Conservation (phyloP, 2,888 invertebrate genomes). For the Fragum fragum region DNA sequence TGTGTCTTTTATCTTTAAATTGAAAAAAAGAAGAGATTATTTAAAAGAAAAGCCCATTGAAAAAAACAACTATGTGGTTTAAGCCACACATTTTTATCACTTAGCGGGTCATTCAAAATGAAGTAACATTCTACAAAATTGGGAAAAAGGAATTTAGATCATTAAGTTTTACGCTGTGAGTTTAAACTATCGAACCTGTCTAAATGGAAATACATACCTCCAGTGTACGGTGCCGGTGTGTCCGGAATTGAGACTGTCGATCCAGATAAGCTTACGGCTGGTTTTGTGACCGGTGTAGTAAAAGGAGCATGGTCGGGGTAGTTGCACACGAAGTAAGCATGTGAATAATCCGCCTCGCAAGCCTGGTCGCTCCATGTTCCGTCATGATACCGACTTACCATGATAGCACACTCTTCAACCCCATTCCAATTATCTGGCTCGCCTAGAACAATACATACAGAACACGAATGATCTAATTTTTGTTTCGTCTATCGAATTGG, state of each 20-base stretch:
- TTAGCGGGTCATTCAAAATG: too few species aligned
- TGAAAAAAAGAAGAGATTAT: too few species aligned
- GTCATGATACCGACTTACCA: constrained; percentile 39
- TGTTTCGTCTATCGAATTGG: too few species aligned
- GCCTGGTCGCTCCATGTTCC: constrained; percentile 52
- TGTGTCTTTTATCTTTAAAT: too few species aligned
- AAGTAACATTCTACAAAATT: too few species aligned
- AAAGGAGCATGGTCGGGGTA: background rate
- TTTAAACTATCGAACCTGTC: too few species aligned
- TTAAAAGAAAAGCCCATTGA: too few species aligned
- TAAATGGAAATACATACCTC: background rate
- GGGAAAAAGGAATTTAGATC: too few species aligned
- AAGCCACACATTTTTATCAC: too few species aligned
- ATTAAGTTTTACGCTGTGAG: too few species aligned
- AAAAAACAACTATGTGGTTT: too few species aligned
- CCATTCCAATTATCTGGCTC: constrained; percentile 51
- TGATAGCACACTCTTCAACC: constrained; percentile 39
- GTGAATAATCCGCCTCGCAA: constrained; percentile 39
- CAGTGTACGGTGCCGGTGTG: background rate
- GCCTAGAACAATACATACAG: constrained; percentile 35
- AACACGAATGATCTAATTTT: too few species aligned
- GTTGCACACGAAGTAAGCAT: constrained; percentile 43
- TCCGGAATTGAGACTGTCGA: background rate
- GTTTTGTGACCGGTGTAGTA: background rate
- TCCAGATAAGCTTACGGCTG: background rate